Evolutionary conservation across 2,113 vertebrate species (phyloP), one percentile per base, ranked within the genome.

Genomic region (Bombycilla garrulus): DNA sequence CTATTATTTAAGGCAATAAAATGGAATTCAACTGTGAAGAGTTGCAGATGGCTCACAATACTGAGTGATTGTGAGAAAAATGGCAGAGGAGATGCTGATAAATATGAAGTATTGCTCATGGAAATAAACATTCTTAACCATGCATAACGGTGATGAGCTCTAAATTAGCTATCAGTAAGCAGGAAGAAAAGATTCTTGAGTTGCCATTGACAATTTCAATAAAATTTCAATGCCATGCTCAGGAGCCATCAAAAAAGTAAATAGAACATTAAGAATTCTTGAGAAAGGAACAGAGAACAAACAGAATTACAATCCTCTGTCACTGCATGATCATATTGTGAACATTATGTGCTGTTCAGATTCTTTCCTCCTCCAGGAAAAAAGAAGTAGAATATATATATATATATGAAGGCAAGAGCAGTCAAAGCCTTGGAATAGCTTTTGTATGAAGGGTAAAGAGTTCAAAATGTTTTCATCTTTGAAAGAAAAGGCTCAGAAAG

Each of bases 1-100:
- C 74, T 72, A 79, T 91, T 95, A 96, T 91, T 93, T 89, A 87
- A 90, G 36, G 73, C 93, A 95, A 82, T 90, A 91, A 92, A 95
- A 93, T 76, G 79, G 71, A 90, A 91, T 78, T 93, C 92, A 95
- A 79, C 87, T 91, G 90, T 96, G 90, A 96, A 90, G 78, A 82
- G 85, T 57, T 93, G 88, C 93, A 96, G 95, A 96, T 96, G 95
- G 88, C 53, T 87, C 53, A 80, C 85, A 93, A 82, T 53, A 82
- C 31, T 4, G 13, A 56, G 38, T 87, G 87, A 90, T 4, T 95
- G 44, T 83, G 24, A 5, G 58, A 90, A 89, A 96, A 81, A 81
- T 48, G 33, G 47, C 70, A 85, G 48, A 84, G 76, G 90, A 96
- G 53, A 69, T 85, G 65, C 85, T 82, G 57, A 95, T 88, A 93